Conservation (phyloP, 2,797 vertebrate genomes). For the Danio albolineatus region DNA sequence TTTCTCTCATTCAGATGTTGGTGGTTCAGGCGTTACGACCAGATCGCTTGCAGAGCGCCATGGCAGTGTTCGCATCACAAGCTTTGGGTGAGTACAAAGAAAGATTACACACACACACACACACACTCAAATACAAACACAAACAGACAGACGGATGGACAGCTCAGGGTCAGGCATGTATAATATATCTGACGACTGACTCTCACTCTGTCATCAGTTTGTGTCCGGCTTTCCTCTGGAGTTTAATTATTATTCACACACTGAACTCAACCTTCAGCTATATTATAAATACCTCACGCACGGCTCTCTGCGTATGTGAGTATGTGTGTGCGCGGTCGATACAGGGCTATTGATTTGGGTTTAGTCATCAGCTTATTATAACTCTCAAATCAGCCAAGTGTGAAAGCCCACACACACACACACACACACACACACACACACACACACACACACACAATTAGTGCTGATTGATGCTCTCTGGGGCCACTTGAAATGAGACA, state of each 20-base stretch:
- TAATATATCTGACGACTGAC: not conserved
- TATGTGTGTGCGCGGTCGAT: conserved; percentile 9
- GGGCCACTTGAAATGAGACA: conserved; percentile 28
- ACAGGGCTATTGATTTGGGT: conserved; percentile 37
- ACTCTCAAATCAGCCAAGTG: conserved; percentile 28
- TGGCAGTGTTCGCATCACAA: conserved; percentile 89
- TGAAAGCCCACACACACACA: conserved; percentile 36
- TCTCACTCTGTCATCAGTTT: conserved; percentile 27
- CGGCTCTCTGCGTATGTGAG: not conserved
- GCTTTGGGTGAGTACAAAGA: conserved; percentile 82
- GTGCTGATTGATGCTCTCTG: conserved; percentile 35
- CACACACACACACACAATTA: conserved; percentile 44
- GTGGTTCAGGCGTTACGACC: conserved; percentile 91
- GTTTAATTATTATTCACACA: conserved; percentile 36
- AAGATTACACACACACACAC: conserved; percentile 33
- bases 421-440: conserved; percentile 42
- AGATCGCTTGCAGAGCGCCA: conserved; percentile 91
- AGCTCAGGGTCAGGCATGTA: conserved; percentile 6
- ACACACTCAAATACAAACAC: too few species aligned
- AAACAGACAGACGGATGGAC: conserved; percentile 38
- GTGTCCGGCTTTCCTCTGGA: conserved; percentile 7
- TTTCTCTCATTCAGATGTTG: conserved; percentile 79
- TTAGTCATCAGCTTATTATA: conserved; percentile 42
- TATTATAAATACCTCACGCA: conserved; percentile 13
- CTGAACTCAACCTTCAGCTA: conserved; percentile 25